Evolutionary conservation across 2,888 invertebrate genomes (phyloP), one percentile per base, ranked within the genome.

Genomic region (Sinhomidia bicolor): DNA sequence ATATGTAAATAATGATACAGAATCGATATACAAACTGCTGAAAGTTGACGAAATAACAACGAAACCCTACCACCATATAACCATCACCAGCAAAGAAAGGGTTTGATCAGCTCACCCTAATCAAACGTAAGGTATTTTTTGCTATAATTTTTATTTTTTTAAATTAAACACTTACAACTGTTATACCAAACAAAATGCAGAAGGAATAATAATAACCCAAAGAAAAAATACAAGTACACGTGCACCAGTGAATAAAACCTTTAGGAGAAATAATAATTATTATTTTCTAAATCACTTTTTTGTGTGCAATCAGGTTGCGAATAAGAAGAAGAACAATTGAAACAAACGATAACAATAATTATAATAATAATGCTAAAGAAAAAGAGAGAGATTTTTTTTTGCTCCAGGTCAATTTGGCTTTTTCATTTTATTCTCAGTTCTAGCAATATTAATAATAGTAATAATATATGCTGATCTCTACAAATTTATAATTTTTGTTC

Each of bases 361-460:
- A n/a, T 60, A 60, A 60, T 36, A 17, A 14, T 14, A 29, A 26
- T n/a, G 29, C 20, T 12, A 23, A 41, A 57, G 60, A 57, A 54
- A 17, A 32, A 60, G 47, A 76, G 76, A 76, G 76, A 76, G 41
- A 74, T 44, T 44, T 12, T 44, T 6, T 51, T 44, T 47, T 78
- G 36, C 36, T 76, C 76, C 76, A 76, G 36, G 76, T 76, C 76
- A 76, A 76, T 23, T 57, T 60, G 60, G 57, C 36, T 80, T 60
- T 80, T 60, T 80, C 60, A 80, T 36, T 54, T 76, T 76, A 51
- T 51, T 76, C 76, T 74, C 26, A n/a, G 10, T 76, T 76, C 76
- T 76, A 76, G 54, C 10, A 51, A 32, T 62, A 14, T 12, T 62
- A 26, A n/a, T n/a, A n/a, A n/a, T n/a, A n/a, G n/a, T n/a, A n/a